A percentile compares a stretch with the other conserved stretches of the same genome.
These are phyloP conservation scores for Polyergus mexicanus DNA, from an alignment of 1,140 invertebrate species.

Conservation along the genomic window DNA sequence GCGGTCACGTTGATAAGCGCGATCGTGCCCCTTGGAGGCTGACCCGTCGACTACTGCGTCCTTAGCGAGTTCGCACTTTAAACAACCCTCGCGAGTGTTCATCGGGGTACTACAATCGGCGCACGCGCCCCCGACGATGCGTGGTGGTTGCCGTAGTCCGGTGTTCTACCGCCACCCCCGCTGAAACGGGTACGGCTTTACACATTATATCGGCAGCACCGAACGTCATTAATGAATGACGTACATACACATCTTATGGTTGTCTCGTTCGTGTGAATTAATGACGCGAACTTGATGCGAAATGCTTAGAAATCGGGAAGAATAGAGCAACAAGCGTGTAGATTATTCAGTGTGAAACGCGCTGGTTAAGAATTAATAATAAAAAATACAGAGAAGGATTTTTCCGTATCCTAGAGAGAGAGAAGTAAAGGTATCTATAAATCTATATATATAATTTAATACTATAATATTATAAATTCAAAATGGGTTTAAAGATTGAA, in stretches of 20 bases:
- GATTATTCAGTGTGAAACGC: background rate
- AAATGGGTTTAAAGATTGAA: background rate
- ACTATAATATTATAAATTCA: too few relatives aligned
- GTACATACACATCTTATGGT: conserved; percentile 1
- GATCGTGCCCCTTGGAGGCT: conserved; percentile 48
- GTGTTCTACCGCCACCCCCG: background rate
- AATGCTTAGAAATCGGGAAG: background rate
- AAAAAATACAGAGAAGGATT: background rate
- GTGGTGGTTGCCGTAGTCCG: background rate
- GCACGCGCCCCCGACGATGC: conserved; percentile 59
- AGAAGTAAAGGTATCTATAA: background rate
- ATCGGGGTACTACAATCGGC: conserved; percentile 51
- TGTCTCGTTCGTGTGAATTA: conserved; percentile 8
- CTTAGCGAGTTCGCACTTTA: conserved; percentile 75
- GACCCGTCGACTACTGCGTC: conserved; percentile 69
- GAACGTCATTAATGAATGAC: conserved; percentile 47
- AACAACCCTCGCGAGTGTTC: conserved; percentile 66
- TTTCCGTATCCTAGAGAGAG: background rate
- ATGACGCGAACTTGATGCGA: background rate
- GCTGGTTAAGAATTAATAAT: background rate
- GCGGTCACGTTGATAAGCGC: background rate
- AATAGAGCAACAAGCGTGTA: background rate
- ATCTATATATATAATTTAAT: too few relatives aligned
- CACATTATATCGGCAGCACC: conserved; percentile 6
- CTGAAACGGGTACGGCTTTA: conserved; percentile 27